A percentile compares a stretch with the other conserved stretches of the same genome.
Evolutionary conservation across 2,797 vertebrate species (phyloP).

Genomic region (Enteromius paludinosus): DNA sequence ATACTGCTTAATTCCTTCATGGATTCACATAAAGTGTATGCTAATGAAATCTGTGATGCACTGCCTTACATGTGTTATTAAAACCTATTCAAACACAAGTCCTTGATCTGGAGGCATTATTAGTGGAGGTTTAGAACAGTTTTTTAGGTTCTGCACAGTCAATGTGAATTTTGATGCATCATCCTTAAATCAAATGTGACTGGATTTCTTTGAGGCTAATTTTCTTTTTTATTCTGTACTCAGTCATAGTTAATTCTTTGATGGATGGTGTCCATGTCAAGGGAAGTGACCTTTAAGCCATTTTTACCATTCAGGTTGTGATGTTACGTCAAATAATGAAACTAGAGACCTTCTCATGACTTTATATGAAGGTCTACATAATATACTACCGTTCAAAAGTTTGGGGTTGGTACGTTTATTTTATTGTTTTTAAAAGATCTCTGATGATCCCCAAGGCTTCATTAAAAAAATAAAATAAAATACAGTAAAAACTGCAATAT

Average conservation of each 20-base stretch:
- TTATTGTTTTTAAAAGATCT: neutral
- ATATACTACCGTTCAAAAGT: neutral
- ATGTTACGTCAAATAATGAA: neutral
- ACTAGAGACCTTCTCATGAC: neutral
- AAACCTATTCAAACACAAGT: neutral
- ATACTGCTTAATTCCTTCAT: slow-evolving; percentile 27
- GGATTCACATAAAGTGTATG: slow-evolving; percentile 33
- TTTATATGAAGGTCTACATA: neutral
- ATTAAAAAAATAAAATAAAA: neutral
- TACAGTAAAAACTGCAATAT: neutral
- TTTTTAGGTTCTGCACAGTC: neutral
- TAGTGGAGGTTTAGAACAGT: neutral
- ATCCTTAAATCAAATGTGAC: neutral
- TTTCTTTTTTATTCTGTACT: neutral
- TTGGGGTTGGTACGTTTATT: neutral
- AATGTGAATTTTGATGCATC: neutral
- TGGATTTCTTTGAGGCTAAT: neutral
- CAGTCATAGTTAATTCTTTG: neutral
- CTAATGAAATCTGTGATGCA: slow-evolving; percentile 11
- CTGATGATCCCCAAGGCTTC: neutral
- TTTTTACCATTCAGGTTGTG: neutral
- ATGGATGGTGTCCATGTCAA: neutral
- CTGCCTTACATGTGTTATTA: neutral
- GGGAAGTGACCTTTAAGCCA: neutral
- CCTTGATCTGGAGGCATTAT: slow-evolving; percentile 26